Evolutionary conservation across 2,797 vertebrate species (phyloP).

Genomic region (Siniperca obscura): DNA sequence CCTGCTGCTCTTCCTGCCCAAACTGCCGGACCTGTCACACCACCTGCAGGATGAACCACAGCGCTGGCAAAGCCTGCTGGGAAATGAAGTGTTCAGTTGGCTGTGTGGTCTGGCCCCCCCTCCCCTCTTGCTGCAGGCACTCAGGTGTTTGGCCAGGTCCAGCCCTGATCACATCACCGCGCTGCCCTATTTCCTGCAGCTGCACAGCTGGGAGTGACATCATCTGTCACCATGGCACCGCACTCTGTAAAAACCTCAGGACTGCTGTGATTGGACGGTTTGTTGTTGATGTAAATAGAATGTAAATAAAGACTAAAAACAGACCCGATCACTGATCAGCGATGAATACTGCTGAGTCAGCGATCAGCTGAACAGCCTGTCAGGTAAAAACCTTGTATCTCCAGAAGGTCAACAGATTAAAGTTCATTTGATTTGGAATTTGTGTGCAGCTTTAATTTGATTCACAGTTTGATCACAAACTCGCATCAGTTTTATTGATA

Average conservation of each 20-base stretch:
- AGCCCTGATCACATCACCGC: conserved; percentile 87
- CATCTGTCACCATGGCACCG: conserved; percentile 30
- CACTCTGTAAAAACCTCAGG: neutral
- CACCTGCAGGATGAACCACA: conserved; percentile 82
- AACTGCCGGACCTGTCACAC: conserved; percentile 56
- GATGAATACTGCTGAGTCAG: neutral
- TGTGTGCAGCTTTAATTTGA: too few species aligned
- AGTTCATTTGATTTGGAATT: neutral
- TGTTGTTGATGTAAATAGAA: conserved; percentile 32
- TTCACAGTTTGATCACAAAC: too few species aligned
- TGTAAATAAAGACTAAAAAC: conserved; percentile 54
- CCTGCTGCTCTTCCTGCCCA: conserved; percentile 90
- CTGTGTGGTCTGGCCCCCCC: conserved; percentile 88
- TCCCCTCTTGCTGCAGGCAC: conserved; percentile 88
- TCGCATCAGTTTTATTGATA: too few species aligned
- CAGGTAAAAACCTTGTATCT: neutral
- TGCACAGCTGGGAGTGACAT: conserved; percentile 61
- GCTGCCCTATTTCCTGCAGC: conserved; percentile 90
- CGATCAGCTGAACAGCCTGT: neutral
- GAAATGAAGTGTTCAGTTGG: conserved; percentile 88
- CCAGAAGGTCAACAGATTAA: neutral
- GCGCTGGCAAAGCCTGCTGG: conserved; percentile 88
- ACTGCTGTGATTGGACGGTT: conserved; percentile 28
- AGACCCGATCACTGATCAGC: neutral
- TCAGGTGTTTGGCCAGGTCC: conserved; percentile 88